These are phyloP conservation scores for Prunella himalayana DNA, from an alignment of 2,113 vertebrate genomes.

Conservation along the genomic window DNA sequence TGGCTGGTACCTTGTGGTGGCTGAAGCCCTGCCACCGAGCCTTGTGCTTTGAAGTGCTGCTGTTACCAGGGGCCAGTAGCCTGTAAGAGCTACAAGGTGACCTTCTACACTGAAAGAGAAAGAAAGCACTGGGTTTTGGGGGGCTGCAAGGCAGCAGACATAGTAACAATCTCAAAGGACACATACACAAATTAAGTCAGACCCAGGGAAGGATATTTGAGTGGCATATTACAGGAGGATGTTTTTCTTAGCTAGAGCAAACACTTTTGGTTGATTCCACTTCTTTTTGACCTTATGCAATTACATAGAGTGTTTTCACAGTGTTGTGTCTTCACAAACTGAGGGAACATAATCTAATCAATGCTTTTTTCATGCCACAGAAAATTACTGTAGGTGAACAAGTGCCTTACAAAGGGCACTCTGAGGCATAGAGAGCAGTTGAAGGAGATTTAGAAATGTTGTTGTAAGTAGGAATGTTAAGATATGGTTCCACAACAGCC, in stretches of 20 bases:
- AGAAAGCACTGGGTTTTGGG: neutral
- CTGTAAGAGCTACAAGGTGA: neutral
- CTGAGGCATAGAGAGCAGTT: neutral
- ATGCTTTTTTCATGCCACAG: neutral
- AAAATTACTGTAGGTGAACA: neutral
- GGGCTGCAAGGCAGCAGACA: neutral
- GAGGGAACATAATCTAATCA: neutral
- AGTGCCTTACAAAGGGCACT: neutral
- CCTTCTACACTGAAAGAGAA: neutral
- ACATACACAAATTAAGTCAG: neutral
- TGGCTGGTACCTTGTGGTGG: neutral
- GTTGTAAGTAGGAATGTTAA: neutral
- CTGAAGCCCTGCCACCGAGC: neutral
- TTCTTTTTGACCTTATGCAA: neutral
- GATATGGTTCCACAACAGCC: neutral
- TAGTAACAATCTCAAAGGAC: neutral
- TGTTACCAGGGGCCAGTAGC: neutral
- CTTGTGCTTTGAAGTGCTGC: neutral
- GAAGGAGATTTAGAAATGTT: neutral
- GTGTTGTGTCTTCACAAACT: neutral
- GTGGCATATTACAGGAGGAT: neutral
- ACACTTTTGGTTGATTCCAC: neutral
- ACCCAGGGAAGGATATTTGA: neutral
- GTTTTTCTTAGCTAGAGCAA: neutral
- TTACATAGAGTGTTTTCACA: neutral